Evolutionary conservation across 2,113 vertebrate genomes (phyloP).

Genomic region (Psittacus erithacus): DNA sequence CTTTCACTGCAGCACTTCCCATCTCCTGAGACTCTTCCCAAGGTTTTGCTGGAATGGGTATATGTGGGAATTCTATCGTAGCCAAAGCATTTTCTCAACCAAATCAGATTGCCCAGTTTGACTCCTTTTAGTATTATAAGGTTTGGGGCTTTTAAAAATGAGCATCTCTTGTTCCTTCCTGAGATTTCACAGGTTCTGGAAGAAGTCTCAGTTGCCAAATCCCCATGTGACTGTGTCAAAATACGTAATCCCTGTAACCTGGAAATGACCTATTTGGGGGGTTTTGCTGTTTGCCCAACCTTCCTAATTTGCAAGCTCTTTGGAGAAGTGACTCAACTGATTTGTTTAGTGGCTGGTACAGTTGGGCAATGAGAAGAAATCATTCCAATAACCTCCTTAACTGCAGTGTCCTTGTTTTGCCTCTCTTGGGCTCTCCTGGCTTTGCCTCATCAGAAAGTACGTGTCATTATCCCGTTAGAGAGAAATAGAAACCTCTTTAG

Average conservation of each 20-base stretch:
- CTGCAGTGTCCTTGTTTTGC: neutral
- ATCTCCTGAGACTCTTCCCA: neutral
- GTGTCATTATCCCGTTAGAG: neutral
- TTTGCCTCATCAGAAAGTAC: neutral
- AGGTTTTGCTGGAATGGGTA: neutral
- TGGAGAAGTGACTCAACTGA: neutral
- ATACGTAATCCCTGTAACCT: neutral
- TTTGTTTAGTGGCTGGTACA: neutral
- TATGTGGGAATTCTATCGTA: neutral
- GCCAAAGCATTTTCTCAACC: neutral
- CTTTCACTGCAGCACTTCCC: neutral
- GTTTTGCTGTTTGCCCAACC: neutral
- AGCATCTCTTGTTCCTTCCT: neutral
- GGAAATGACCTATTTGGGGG: neutral
- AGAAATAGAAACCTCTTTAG: neutral
- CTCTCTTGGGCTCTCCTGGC: neutral
- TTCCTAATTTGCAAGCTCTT: neutral
- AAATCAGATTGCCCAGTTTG: neutral
- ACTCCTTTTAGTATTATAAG: neutral
- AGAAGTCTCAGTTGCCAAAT: neutral
- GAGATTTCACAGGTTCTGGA: neutral
- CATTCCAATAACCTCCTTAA: neutral
- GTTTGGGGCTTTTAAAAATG: neutral
- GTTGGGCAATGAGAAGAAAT: neutral
- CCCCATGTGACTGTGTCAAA: neutral